Conservation (phyloP, 2,113 vertebrate species). For the Nansenia antarctica region DNA sequence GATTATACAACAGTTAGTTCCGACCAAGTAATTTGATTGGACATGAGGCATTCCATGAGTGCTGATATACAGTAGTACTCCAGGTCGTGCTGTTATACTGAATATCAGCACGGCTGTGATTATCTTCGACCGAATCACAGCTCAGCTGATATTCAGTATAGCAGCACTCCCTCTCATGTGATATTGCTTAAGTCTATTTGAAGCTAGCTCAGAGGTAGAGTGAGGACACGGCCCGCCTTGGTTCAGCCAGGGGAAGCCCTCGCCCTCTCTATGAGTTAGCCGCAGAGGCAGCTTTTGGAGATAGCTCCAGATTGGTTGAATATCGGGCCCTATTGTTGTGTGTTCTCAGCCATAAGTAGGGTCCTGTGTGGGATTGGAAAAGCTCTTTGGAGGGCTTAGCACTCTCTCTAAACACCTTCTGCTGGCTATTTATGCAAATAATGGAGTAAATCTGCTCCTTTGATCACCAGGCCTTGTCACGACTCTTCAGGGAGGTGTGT, state of each 20-base stretch:
- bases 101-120: too few species aligned
- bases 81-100: too few species aligned
- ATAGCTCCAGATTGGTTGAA: slow-evolving; percentile 66
- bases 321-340: slow-evolving; percentile 45
- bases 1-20: too few species aligned
- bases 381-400: slow-evolving; percentile 29
- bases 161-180: too few species aligned
- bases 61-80: too few species aligned
- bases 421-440: slow-evolving; percentile 65
- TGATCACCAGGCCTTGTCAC: slow-evolving; percentile 60
- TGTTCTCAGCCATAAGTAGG: slow-evolving; percentile 47
- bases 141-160: too few species aligned
- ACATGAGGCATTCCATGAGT: too few species aligned
- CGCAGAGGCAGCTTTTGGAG: slow-evolving; percentile 59
- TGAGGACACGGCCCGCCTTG: not conserved
- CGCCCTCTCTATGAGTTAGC: slow-evolving; percentile 39
- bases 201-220: not conserved
- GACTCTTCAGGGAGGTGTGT: slow-evolving; percentile 44
- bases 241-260: not conserved
- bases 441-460: slow-evolving; percentile 68
- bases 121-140: too few species aligned
- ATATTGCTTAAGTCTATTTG: too few species aligned
- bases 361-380: slow-evolving; percentile 41
- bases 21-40: too few species aligned
- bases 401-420: slow-evolving; percentile 47